These are phyloP conservation scores for Pipistrellus kuhlii DNA, from an alignment of 2,797 vertebrate genomes.

Conservation along the genomic window DNA sequence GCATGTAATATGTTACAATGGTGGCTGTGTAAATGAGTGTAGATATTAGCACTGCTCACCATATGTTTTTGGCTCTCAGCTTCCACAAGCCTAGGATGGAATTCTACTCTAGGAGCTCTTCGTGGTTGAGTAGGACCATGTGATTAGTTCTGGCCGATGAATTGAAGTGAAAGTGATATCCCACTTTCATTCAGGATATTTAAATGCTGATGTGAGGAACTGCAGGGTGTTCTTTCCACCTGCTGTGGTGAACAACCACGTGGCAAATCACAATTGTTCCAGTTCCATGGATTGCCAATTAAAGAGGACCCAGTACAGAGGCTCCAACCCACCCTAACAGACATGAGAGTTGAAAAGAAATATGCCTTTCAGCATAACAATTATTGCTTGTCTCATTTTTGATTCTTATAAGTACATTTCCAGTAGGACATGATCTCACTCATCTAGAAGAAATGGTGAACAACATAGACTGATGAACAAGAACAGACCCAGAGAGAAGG, in stretches of 20 bases:
- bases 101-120: not conserved
- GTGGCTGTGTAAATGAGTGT: not conserved
- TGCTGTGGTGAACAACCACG: not conserved
- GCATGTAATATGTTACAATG: not conserved
- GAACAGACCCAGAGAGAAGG: no score
- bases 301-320: not conserved
- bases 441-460: no score
- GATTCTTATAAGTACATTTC: no score
- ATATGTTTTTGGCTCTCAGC: not conserved
- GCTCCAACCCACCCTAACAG: not conserved
- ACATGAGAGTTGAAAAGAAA: not conserved
- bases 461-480: no score
- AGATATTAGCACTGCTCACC: constrained; percentile 3
- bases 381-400: no score
- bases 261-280: not conserved
- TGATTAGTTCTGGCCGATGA: not conserved
- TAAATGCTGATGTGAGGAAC: not conserved
- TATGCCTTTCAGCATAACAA: no score
- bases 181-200: not conserved
- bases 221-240: not conserved
- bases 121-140: not conserved
- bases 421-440: no score
- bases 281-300: not conserved
- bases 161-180: not conserved
- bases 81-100: not conserved